Conservation (phyloP, 2,888 invertebrate species). For the Terebella lapidaria region DNA sequence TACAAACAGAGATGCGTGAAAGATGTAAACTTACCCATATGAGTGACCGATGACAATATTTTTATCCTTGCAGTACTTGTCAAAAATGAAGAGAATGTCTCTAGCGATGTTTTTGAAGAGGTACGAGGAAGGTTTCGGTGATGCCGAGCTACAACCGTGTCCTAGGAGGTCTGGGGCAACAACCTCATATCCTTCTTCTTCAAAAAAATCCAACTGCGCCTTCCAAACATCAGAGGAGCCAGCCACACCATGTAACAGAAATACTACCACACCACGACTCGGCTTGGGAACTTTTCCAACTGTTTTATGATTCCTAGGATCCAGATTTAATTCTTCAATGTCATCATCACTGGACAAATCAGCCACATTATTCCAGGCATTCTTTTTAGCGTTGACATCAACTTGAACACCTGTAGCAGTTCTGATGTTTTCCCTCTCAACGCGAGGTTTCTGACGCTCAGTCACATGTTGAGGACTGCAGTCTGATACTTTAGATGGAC, state of each 20-base stretch:
- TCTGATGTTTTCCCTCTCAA: neutral
- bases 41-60: conserved; percentile 66
- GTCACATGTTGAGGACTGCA: too few relatives aligned
- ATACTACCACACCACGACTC: conserved; percentile 40
- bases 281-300: neutral
- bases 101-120: conserved; percentile 61
- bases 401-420: neutral
- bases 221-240: conserved; percentile 64
- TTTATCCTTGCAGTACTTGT: conserved; percentile 60
- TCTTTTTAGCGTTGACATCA: neutral
- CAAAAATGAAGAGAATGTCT: conserved; percentile 62
- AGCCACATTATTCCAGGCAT: neutral
- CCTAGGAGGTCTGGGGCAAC: conserved; percentile 66
- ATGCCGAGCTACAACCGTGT: conserved; percentile 65
- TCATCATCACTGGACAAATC: neutral
- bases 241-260: conserved; percentile 67
- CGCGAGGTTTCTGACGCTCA: too few relatives aligned
- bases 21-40: conserved; percentile 60
- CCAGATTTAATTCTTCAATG: neutral
- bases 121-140: conserved; percentile 59
- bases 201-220: conserved; percentile 61
- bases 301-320: too few relatives aligned
- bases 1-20: too few relatives aligned
- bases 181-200: conserved; percentile 60
- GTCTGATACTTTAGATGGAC: too few relatives aligned